Conservation (phyloP, 2,113 vertebrate species). For the Uria aalge region DNA sequence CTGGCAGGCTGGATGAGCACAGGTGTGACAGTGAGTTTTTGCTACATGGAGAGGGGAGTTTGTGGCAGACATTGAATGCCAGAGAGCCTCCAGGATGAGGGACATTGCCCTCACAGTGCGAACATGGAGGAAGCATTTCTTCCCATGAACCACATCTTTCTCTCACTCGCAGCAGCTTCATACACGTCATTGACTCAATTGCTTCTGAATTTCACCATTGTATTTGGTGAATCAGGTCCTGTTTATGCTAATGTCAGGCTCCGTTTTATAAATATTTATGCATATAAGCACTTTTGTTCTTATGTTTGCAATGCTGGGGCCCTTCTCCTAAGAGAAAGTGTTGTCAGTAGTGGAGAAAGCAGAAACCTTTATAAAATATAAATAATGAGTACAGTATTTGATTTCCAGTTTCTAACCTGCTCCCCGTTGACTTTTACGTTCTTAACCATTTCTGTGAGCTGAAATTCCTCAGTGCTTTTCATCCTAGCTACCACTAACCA, state of each 20-base stretch:
- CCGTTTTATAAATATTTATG: constrained; percentile 22
- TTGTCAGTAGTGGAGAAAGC: neutral
- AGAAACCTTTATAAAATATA: constrained; percentile 1
- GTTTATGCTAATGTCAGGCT: neutral
- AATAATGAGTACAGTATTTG: neutral
- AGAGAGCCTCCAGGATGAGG: neutral
- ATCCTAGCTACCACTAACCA: neutral
- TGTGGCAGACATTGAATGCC: neutral
- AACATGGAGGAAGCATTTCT: neutral
- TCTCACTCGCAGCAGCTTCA: neutral
- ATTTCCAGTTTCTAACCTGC: neutral
- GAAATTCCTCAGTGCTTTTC: neutral
- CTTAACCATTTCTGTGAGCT: neutral
- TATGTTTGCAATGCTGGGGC: neutral
- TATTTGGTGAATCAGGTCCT: neutral
- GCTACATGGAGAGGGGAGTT: neutral
- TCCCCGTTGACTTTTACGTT: neutral
- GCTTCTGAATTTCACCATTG: neutral
- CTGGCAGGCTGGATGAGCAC: rapidly evolving
- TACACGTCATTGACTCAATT: neutral
- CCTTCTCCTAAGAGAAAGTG: neutral
- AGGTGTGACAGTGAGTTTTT: neutral
- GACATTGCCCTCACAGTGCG: neutral
- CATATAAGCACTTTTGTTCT: neutral
- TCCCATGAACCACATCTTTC: neutral